These are phyloP conservation scores for Scolopax rusticola DNA, from an alignment of 2,797 vertebrate genomes.

Conservation along the genomic window DNA sequence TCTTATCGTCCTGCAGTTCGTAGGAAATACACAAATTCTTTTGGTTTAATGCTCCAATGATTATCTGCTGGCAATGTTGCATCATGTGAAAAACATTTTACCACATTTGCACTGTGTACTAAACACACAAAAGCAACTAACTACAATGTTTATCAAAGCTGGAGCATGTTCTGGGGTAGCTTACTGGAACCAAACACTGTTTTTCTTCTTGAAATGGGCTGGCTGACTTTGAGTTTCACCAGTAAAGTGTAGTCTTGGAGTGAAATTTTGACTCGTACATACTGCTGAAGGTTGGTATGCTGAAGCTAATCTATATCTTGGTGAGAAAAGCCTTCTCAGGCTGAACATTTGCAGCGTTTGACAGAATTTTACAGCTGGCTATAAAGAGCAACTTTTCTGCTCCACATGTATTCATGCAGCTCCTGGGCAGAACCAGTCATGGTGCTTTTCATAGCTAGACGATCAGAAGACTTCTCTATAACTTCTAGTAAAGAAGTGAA, in stretches of 20 bases:
- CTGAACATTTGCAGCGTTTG: constrained; percentile 44
- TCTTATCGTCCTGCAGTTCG: constrained; percentile 51
- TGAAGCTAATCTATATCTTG: constrained; percentile 4
- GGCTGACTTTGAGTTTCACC: constrained; percentile 13
- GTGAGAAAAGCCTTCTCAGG: constrained; percentile 44
- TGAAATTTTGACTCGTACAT: not conserved
- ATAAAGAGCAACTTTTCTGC: constrained; percentile 71
- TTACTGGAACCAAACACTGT: constrained; percentile 13
- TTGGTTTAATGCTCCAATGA: constrained; percentile 65
- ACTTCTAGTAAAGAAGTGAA: constrained; percentile 26
- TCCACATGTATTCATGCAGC: constrained; percentile 58
- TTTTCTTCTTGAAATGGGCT: constrained; percentile 26
- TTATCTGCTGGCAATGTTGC: constrained; percentile 61
- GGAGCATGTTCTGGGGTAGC: not conserved
- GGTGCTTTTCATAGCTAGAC: constrained; percentile 66
- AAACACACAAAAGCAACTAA: constrained; percentile 63
- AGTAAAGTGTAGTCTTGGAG: not conserved
- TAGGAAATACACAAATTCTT: constrained; percentile 62
- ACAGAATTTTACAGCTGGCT: constrained; percentile 70
- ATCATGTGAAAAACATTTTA: constrained; percentile 62
- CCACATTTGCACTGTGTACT: constrained; percentile 34
- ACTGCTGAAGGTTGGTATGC: constrained; percentile 38
- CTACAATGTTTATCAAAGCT: constrained; percentile 37
- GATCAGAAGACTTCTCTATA: constrained; percentile 66
- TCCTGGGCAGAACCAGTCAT: constrained; percentile 71